phyloP scores from a whole-genome alignment of 2,797 vertebrate species.

The Tarsius wallacei region DNA sequence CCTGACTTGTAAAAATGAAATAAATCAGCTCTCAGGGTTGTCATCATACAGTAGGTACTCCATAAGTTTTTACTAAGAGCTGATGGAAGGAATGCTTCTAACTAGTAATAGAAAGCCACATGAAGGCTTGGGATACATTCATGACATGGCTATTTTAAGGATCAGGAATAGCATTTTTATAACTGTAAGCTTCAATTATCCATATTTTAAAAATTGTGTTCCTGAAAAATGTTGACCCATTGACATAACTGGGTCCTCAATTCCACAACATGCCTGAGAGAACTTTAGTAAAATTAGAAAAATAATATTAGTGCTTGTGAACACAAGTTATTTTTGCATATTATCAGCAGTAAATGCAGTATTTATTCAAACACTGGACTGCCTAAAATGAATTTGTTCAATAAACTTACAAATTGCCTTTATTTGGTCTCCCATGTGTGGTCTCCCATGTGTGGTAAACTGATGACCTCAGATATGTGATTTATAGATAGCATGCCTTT shows the following conservation, averaged over 20 bases:
- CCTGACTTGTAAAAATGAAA: background rate
- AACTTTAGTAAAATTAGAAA: constrained; percentile 39
- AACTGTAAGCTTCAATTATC: background rate
- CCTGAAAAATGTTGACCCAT: background rate
- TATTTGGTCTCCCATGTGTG: constrained; percentile 23
- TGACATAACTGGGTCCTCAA: background rate
- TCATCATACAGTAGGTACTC: background rate
- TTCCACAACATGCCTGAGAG: constrained; percentile 35
- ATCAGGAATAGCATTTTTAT: background rate
- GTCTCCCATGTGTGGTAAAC: background rate
- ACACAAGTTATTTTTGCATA: constrained; percentile 43
- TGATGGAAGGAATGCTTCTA: background rate
- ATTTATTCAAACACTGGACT: background rate
- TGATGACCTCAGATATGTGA: background rate
- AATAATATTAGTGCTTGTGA: constrained; percentile 10
- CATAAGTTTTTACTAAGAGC: background rate
- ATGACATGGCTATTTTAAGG: background rate
- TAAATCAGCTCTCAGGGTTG: constrained; percentile 4
- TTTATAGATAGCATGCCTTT: constrained; percentile 12
- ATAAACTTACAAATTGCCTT: background rate
- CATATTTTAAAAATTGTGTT: background rate
- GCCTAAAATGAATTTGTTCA: constrained; percentile 3
- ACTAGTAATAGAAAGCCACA: constrained; percentile 11
- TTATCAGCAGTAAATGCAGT: background rate
- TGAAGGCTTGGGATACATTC: background rate